Evolutionary conservation across 1,140 invertebrate species (phyloP).

Genomic region (Drosophila lacteicornis): DNA sequence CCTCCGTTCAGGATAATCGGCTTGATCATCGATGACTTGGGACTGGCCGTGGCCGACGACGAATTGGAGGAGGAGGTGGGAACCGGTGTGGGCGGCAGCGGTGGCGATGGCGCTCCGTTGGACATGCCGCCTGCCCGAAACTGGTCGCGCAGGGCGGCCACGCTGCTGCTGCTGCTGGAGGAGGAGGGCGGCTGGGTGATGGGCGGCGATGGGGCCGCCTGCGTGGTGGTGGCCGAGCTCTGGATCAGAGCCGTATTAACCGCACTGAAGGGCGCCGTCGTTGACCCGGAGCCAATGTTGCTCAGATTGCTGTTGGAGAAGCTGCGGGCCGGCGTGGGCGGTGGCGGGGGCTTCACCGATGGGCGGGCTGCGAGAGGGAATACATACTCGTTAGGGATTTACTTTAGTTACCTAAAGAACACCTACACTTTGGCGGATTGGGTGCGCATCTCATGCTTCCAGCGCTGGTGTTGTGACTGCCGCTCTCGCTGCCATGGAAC

Average conservation of each 20-base stretch:
- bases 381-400: too few relatives aligned
- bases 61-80: slow-evolving; percentile 21
- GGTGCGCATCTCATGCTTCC: slow-evolving; percentile 72
- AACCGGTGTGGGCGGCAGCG: slow-evolving; percentile 51
- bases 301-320: slow-evolving; percentile 82
- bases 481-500: slow-evolving; percentile 54
- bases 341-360: slow-evolving; percentile 81
- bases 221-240: slow-evolving; percentile 46
- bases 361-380: slow-evolving; percentile 61
- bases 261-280: slow-evolving; percentile 51
- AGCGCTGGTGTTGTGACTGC: slow-evolving; percentile 57
- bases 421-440: slow-evolving; percentile 78
- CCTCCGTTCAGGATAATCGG: slow-evolving; percentile 81
- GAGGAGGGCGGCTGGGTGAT: slow-evolving; percentile 63
- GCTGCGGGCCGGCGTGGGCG: slow-evolving; percentile 81
- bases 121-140: slow-evolving; percentile 58
- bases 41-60: slow-evolving; percentile 47
- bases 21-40: slow-evolving; percentile 58
- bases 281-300: slow-evolving; percentile 34
- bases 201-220: slow-evolving; percentile 59
- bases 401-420: not conserved
- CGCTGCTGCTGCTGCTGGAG: slow-evolving; percentile 75
- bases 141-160: slow-evolving; percentile 76
- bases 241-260: slow-evolving; percentile 74
- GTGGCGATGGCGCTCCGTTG: slow-evolving; percentile 51